Conservation (phyloP, 2,113 vertebrate genomes). For the Azemiops feae region DNA sequence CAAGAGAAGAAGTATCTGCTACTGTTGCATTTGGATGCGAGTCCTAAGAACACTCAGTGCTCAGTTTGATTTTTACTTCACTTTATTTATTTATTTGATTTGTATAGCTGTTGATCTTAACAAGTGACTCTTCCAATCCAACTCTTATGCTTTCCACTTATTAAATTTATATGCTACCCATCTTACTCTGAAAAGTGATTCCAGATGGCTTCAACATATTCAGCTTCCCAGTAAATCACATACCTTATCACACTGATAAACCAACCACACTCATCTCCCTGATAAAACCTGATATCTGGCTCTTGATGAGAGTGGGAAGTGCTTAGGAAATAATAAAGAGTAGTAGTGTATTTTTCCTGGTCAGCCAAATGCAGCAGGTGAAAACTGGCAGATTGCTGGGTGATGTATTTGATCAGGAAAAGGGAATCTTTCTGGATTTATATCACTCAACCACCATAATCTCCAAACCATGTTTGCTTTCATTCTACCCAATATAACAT, state of each 20-base stretch:
- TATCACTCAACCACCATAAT: neutral
- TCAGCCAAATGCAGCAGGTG: neutral
- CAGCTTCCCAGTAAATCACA: neutral
- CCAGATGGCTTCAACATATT: neutral
- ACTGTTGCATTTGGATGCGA: neutral
- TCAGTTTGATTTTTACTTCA: neutral
- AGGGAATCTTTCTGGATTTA: neutral
- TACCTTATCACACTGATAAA: neutral
- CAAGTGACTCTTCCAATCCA: neutral
- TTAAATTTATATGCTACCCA: neutral
- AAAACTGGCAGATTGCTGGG: neutral
- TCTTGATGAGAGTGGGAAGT: neutral
- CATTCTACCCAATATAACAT: neutral
- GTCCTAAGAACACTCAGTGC: neutral
- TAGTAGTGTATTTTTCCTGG: neutral
- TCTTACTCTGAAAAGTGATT: neutral
- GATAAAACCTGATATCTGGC: neutral
- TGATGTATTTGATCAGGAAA: neutral
- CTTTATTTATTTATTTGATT: neutral
- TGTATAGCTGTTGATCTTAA: neutral
- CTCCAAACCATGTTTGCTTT: neutral
- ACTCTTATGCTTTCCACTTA: neutral
- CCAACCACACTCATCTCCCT: neutral
- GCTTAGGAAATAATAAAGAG: neutral
- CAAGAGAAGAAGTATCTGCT: neutral